phyloP scores from a whole-genome alignment of 2,888 invertebrate genomes.

The Monopis laevigella region DNA sequence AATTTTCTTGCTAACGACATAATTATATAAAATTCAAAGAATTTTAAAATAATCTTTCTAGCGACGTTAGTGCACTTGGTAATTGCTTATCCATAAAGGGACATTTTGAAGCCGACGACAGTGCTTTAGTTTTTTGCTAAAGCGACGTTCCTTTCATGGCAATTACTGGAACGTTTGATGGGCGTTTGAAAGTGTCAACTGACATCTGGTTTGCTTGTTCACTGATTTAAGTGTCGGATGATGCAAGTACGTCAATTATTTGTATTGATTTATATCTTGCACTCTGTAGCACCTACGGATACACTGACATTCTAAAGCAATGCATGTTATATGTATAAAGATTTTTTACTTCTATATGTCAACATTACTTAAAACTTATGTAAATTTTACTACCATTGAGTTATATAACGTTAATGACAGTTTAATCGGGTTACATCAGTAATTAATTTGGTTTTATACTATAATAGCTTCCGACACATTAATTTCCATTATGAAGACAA shows the following conservation, averaged over 20 bases:
- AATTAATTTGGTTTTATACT: too few species aligned
- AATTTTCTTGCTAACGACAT: neutral
- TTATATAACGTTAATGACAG: neutral
- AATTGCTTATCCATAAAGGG: too few species aligned
- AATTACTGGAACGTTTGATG: conserved; percentile 10
- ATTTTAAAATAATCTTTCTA: too few species aligned
- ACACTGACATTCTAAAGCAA: neutral
- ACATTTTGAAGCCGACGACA: neutral
- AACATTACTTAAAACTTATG: neutral
- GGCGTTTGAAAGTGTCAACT: conserved; percentile 15
- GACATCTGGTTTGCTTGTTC: conserved; percentile 15
- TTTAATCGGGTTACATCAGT: conserved; percentile 4
- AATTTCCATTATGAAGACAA: too few species aligned
- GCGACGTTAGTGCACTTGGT: too few species aligned
- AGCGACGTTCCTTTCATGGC: neutral
- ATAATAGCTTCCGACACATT: too few species aligned
- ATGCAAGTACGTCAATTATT: conserved; percentile 24
- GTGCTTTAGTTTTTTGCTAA: conserved; percentile 9
- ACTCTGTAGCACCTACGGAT: neutral
- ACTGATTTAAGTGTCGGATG: conserved; percentile 18
- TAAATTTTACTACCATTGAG: neutral
- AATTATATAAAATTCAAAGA: too few species aligned
- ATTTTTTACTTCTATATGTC: neutral
- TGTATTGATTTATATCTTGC: conserved; percentile 25
- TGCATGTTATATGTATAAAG: too few species aligned